Conservation (phyloP, 2,888 invertebrate genomes). For the Acanthoscelides obtectus region DNA sequence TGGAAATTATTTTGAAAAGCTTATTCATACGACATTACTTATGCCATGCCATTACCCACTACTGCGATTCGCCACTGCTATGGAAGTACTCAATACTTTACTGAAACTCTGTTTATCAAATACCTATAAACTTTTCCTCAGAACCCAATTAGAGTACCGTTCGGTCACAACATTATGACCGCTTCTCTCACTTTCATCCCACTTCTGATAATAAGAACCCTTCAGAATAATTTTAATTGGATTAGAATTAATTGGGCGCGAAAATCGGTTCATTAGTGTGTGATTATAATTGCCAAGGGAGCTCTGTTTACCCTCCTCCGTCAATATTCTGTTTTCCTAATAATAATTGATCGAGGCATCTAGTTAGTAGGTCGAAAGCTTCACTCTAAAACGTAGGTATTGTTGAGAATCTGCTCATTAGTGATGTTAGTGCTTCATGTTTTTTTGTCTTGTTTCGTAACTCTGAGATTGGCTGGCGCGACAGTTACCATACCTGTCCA, state of each 20-base stretch:
- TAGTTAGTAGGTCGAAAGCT: background rate
- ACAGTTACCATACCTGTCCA: no score
- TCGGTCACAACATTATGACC: background rate
- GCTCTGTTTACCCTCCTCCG: background rate
- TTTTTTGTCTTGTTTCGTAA: no score
- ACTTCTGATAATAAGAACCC: background rate
- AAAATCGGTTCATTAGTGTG: background rate
- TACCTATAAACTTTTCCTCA: no score
- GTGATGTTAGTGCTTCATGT: background rate
- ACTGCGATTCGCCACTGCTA: no score
- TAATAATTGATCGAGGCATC: background rate
- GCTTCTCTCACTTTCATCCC: no score
- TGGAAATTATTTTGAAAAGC: no score
- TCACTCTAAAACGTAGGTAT: background rate
- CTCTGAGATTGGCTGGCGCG: no score
- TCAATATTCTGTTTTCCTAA: background rate
- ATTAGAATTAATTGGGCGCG: background rate
- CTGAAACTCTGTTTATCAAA: no score
- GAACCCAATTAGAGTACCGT: no score
- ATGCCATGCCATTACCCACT: no score
- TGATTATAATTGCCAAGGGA: background rate
- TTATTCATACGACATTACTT: no score
- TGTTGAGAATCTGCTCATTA: background rate
- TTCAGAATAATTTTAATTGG: background rate
- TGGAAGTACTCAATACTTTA: no score